phyloP scores from a whole-genome alignment of 2,888 invertebrate species.

The Sceliomorpha sp. region DNA sequence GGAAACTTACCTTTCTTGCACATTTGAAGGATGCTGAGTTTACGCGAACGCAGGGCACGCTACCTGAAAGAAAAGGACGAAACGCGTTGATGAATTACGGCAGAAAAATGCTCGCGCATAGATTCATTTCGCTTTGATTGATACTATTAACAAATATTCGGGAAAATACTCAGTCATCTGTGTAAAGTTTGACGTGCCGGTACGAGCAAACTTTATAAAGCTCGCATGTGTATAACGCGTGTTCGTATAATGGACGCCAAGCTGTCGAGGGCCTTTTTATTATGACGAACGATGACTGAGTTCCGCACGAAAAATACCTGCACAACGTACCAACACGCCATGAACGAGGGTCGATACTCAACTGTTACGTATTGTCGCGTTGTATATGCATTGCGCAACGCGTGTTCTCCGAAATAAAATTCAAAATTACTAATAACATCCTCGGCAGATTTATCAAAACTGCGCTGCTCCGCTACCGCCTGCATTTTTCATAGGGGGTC shows the following conservation, averaged over 20 bases:
- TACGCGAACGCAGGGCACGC: not conserved
- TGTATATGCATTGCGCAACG: not conserved
- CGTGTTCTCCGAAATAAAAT: constrained; percentile 28
- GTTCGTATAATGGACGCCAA: constrained; percentile 52
- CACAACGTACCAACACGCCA: constrained; percentile 7
- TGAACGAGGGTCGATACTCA: constrained; percentile 15
- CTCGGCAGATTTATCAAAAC: constrained; percentile 40
- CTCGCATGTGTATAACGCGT: constrained; percentile 24
- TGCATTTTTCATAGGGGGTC: constrained; percentile 28
- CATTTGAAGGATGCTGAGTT: not conserved
- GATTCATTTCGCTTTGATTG: constrained; percentile 13
- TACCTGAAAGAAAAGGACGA: constrained; percentile 6
- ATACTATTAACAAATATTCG: constrained; percentile 35
- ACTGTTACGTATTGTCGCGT: constrained; percentile 4
- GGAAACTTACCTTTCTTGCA: constrained; percentile 1
- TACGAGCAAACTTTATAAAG: constrained; percentile 35
- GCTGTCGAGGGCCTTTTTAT: constrained; percentile 60
- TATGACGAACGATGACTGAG: constrained; percentile 62
- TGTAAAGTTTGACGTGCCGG: constrained; percentile 29
- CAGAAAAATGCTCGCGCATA: not conserved
- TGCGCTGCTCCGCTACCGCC: constrained; percentile 2
- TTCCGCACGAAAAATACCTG: constrained; percentile 41
- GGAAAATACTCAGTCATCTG: constrained; percentile 27
- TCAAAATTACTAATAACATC: constrained; percentile 45
- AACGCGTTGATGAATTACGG: not conserved